phyloP scores from a whole-genome alignment of 2,888 invertebrate species.

The Schrankia costaestrigalis region DNA sequence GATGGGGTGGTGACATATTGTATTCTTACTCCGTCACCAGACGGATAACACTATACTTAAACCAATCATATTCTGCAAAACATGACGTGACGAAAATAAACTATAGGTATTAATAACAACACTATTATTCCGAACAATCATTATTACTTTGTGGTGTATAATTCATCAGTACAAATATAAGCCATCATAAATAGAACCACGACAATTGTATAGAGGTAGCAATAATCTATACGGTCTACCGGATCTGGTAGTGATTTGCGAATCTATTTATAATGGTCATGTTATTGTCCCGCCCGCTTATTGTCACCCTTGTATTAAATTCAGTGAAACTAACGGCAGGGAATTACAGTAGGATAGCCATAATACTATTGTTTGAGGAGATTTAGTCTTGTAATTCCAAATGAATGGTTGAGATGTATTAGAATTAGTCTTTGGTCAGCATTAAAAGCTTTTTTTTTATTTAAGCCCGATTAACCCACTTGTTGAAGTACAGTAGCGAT shows the following conservation, averaged over 20 bases:
- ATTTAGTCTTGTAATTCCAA: slow-evolving; percentile 6
- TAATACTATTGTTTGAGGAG: slow-evolving; percentile 12
- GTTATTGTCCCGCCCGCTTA: slow-evolving; percentile 22
- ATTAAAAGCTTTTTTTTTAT: too few species aligned
- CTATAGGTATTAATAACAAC: not conserved
- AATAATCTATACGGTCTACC: slow-evolving; percentile 13
- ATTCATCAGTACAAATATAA: slow-evolving; percentile 15
- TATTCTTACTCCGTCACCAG: too few species aligned
- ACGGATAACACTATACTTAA: too few species aligned
- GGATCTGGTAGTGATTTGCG: slow-evolving; percentile 13
- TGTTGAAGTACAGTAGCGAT: too few species aligned
- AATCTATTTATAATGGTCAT: slow-evolving; percentile 30
- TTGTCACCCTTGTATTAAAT: slow-evolving; percentile 36
- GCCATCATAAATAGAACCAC: slow-evolving; percentile 15
- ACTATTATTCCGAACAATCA: not conserved
- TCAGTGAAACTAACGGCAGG: slow-evolving; percentile 24
- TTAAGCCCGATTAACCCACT: too few species aligned
- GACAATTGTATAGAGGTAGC: slow-evolving; percentile 1
- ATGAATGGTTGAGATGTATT: too few species aligned
- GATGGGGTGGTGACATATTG: too few species aligned
- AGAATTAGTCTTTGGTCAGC: slow-evolving; percentile 3
- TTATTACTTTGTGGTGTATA: slow-evolving; percentile 12
- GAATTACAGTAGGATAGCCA: slow-evolving; percentile 31
- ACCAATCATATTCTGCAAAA: too few species aligned
- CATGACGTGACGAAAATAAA: too few species aligned